phyloP scores from a whole-genome alignment of 1,140 invertebrate genomes.

The Drosophila novamexicana region DNA sequence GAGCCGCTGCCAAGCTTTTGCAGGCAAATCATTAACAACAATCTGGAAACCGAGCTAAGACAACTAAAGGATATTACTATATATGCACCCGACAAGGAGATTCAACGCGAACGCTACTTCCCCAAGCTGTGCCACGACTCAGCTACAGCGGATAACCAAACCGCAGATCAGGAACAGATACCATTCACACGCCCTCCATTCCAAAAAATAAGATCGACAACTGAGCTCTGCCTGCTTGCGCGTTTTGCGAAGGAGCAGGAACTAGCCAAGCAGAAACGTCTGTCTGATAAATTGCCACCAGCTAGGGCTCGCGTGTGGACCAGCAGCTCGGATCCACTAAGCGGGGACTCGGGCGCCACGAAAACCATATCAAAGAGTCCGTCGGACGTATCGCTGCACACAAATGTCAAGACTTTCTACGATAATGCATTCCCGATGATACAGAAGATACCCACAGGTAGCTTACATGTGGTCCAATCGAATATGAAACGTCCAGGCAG shows the following conservation, averaged over 20 bases:
- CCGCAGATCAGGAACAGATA: background rate
- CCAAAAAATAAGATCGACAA: background rate
- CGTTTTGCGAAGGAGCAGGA: background rate
- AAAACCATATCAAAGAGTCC: constrained; percentile 31
- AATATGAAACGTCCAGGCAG: constrained; percentile 59
- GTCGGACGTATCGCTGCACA: constrained; percentile 14
- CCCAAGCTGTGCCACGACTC: constrained; percentile 48
- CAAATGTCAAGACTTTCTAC: constrained; percentile 27
- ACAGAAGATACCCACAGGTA: constrained; percentile 20
- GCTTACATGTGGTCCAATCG: constrained; percentile 61
- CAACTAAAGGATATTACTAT: constrained; percentile 37
- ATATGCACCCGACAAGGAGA: constrained; percentile 45
- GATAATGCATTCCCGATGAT: constrained; percentile 28
- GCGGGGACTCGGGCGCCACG: constrained; percentile 28
- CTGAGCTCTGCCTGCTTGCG: constrained; percentile 13
- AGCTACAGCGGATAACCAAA: no score
- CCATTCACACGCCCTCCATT: background rate
- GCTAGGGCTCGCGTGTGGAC: constrained; percentile 17
- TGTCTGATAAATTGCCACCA: background rate
- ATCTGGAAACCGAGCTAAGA: constrained; percentile 35
- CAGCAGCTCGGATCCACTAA: constrained; percentile 50
- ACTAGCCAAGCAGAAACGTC: background rate
- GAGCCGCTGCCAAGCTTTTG: constrained; percentile 53
- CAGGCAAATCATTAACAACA: constrained; percentile 52
- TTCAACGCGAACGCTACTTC: constrained; percentile 52